Evolutionary conservation across 2,888 invertebrate species (phyloP), one percentile per base, ranked within the genome.

Genomic region (Dorcus parallelipipedus): DNA sequence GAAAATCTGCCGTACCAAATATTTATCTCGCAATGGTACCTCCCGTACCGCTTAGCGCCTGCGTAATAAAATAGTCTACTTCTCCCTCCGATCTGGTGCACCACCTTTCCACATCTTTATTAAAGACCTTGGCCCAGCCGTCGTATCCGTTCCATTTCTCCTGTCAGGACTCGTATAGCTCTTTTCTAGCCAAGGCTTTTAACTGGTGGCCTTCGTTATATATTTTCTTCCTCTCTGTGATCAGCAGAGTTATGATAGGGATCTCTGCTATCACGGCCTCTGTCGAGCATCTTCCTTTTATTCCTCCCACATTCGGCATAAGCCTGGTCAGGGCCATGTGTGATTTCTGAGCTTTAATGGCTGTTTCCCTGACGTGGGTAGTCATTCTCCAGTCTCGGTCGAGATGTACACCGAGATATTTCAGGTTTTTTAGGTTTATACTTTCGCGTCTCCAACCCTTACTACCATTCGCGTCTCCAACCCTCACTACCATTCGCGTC

Each of bases 41-140:
- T 3, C 59, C 54, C 39, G 60, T 55, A 5, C 55, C 56, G 9
- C 51, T 58, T 4, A 63, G 47, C 9, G 54, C 38, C 43, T 61
- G 61, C 1, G 59, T 61, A 2, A 57, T 5, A 23, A 54, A 6
- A 53, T 56, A 61, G 14, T 54, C 45, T 3, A 52, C 39, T 7
- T 56, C n/a, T 40, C 47, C 33, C 39, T 42, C 48, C n/a, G 47
- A 38, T 14, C 54, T 51, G 1, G 45, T 40, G 3, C 51, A 5
- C 60, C 62, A 59, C 33, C n/a, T 2, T 20, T 48, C 49, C 2
- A 62, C 42, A 38, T 54, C 10, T 14, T 47, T 47, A 8, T 59
- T 62, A 2, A 59, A 38, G 2, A 39, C n/a, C 9, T 49, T 52
- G 2, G 54, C 41, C 58, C 58, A 54, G 9, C 9, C 39, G 9